Evolutionary conservation across 1,140 invertebrate genomes (phyloP).

Genomic region (Drosophila carrolli): DNA sequence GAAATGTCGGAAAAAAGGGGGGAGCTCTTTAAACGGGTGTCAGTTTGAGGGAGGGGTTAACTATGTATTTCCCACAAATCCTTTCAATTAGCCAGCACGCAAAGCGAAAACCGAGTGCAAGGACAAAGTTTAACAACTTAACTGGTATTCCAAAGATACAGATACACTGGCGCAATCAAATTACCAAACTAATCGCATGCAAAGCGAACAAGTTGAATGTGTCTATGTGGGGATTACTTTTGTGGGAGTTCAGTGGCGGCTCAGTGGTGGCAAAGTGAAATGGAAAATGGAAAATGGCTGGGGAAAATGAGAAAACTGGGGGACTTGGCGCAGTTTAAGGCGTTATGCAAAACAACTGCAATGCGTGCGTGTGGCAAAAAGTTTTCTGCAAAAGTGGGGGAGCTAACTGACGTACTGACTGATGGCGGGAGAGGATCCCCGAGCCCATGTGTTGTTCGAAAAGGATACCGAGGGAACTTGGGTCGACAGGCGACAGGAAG

Average conservation of each 20-base stretch:
- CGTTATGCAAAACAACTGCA: conserved; percentile 77
- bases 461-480: conserved; percentile 52
- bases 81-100: conserved; percentile 77
- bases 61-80: conserved; percentile 35
- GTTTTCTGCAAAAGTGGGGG: conserved; percentile 38
- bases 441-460: conserved; percentile 6
- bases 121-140: conserved; percentile 71
- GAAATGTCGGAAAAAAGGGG: conserved; percentile 39
- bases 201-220: conserved; percentile 62
- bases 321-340: conserved; percentile 27
- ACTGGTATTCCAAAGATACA: conserved; percentile 32
- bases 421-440: too few species aligned
- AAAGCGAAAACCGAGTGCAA: conserved; percentile 21
- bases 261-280: conserved; percentile 25
- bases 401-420: conserved; percentile 16
- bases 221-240: conserved; percentile 68
- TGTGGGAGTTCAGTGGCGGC: conserved; percentile 1
- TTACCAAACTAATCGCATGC: conserved; percentile 83
- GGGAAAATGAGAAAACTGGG: conserved; percentile 21
- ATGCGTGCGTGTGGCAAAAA: conserved; percentile 75
- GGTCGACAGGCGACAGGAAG: conserved; percentile 78
- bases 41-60: conserved; percentile 42
- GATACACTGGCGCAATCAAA: conserved; percentile 69
- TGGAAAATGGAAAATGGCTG: conserved; percentile 13
- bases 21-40: conserved; percentile 12